Evolutionary conservation across 2,797 vertebrate genomes (phyloP), one percentile per base, ranked within the genome.

Genomic region (Pelodytes ibericus): DNA sequence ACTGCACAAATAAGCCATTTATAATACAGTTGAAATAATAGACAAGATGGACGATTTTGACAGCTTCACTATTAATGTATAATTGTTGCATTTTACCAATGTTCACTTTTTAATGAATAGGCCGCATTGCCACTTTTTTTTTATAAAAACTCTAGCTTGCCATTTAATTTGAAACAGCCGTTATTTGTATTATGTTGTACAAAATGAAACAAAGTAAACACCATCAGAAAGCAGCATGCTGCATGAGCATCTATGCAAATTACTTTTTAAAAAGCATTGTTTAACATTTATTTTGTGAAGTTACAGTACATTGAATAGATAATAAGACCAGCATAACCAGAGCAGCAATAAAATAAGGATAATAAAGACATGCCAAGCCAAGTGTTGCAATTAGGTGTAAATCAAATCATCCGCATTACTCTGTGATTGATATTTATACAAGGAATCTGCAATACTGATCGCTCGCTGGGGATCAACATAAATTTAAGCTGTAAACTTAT

Each of bases 141-240:
- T n/a, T n/a, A n/a, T n/a, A n/a, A n/a, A n/a, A n/a, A n/a, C n/a
- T n/a, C n/a, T n/a, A n/a, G n/a, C 31, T 4, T 44, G 4, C 41
- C 3, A 15, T 15, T 44, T 44, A 44, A 44, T 44, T 11, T 44
- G 16, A 44, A 44, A 44, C 6, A 44, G 6, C 41, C 1, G 41
- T 44, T 44, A 44, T 5, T 3, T 3, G 41, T 15, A 44, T 44
- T 44, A 15, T 15, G 11, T 3, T 15, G 16, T 44, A 15, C 41
- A 44, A 44, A 44, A 3, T 44, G 11, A 44, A 11, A 44, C 41
- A 44, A 47, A 64, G 24, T 51, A 0, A 39, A 56, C 25, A 27
- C 29, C 24, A 64, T 39, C 49, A 73, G 18, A 63, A 36, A 63
- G 49, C 59, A 63, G 31, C 30, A 64, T 56, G 47, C 36, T 24